Base-by-base conservation (phyloP, 2,797 vertebrate genomes). In the Dipus sagitta region DNA sequence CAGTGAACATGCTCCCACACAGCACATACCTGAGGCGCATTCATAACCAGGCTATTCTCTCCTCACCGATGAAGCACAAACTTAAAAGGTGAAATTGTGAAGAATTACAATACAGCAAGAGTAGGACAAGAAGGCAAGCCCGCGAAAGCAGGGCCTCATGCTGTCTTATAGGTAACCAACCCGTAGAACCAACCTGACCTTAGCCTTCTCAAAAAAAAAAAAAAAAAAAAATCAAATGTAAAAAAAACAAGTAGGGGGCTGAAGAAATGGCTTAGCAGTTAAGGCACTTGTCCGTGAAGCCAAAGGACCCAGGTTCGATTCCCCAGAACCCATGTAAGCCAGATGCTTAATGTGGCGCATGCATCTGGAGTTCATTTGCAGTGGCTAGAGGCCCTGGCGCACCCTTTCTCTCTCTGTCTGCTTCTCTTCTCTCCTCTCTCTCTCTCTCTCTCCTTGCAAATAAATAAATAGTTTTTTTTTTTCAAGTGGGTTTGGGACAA, bases 1-100 rank as follows among this genome's bases (percentile, higher is more conserved):
- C 2, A 0, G 20, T 17, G 13, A 23, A 30, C 23, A 54, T 0
- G 0, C 17, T 42, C 47, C 42, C 24, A 4, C 14, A 38, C 38
- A 21, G 8, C 6, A 2, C 10, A 10, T 9, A 9, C 6, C 23
- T 3, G n/a, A 32, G 4, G 9, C 38, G 74, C 42, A 72, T 28
- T 77, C 42, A 72, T 28, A 64, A 1, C 10, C 18, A 11, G 1
- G 42, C 15, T 76, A 8, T 21, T 2, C 4, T 38, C 24, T 58
- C 28, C 52, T 62, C 15, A 58, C 4, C 15, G 60, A 74, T 21
- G 34, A 70, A 64, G 26, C 21, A 23, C 74, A 77, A 52, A 58
- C 26, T 14, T 38, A 91, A 91, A 79, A 72, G n/a, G 60, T 17
- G 30, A 88, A 71, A 12, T 26, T 65, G 20, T n/a, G 79, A 72